A percentile compares a stretch with the other conserved stretches of the same genome.
phyloP scores from a whole-genome alignment of 2,888 invertebrate genomes.

The Choreutis nemorana region DNA sequence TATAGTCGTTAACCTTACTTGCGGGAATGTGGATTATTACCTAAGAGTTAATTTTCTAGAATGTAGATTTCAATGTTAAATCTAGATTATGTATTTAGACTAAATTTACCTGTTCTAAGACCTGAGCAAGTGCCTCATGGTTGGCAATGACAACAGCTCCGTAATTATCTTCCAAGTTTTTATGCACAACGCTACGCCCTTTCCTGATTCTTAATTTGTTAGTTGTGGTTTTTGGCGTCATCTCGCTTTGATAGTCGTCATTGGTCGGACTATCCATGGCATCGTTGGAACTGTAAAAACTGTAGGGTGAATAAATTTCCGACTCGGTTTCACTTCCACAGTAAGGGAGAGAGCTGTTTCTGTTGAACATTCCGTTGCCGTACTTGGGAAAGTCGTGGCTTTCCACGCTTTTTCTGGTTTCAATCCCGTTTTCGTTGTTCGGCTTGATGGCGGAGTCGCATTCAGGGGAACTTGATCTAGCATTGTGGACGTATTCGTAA shows the following conservation, averaged over 20 bases:
- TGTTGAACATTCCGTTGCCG: constrained; percentile 60
- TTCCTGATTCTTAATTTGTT: constrained; percentile 78
- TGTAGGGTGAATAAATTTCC: constrained; percentile 84
- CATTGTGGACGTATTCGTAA: constrained; percentile 71
- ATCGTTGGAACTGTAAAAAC: constrained; percentile 73
- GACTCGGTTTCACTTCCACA: constrained; percentile 86
- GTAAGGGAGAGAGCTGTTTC: constrained; percentile 79
- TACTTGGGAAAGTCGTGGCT: constrained; percentile 68
- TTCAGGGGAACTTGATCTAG: constrained; percentile 73
- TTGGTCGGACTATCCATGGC: constrained; percentile 52
- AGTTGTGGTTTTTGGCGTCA: constrained; percentile 56
- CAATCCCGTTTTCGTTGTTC: constrained; percentile 26
- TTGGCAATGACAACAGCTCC: constrained; percentile 90
- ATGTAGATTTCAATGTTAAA: no score
- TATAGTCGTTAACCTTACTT: no score
- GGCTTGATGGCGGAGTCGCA: constrained; percentile 68
- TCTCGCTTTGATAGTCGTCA: constrained; percentile 51
- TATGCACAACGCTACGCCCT: constrained; percentile 84
- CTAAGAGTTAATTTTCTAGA: no score
- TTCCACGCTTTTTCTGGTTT: constrained; percentile 31
- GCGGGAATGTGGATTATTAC: no score
- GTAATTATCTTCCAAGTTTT: constrained; percentile 88
- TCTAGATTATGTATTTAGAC: no score
- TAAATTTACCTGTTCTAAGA: constrained; percentile 79
- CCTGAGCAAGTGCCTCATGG: constrained; percentile 88